Percentiles rank a stretch among this genome's conserved stretches.
These are phyloP conservation scores for Hypocryptadius cinnamomeus DNA, from an alignment of 2,113 vertebrate species.

Conservation along the genomic window DNA sequence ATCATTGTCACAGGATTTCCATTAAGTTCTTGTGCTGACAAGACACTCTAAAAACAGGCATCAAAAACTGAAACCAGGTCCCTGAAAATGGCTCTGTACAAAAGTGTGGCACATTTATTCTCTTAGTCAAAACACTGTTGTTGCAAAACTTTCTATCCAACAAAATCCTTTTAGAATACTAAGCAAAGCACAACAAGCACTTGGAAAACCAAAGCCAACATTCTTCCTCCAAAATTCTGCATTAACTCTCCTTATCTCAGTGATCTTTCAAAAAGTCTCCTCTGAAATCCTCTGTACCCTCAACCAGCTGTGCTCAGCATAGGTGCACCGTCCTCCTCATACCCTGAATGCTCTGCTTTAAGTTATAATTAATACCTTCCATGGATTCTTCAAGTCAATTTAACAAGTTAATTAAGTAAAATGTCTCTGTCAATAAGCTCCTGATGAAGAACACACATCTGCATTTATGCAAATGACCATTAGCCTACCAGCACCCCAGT, in stretches of 20 bases:
- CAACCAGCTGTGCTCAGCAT: not conserved
- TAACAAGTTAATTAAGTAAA: not conserved
- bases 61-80: not conserved
- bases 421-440: not conserved
- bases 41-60: not conserved
- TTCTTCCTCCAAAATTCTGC: not conserved
- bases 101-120: not conserved
- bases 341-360: not conserved
- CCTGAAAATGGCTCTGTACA: not conserved
- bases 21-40: slow-evolving; percentile 31
- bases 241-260: not conserved
- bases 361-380: not conserved
- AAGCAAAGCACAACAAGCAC: not conserved
- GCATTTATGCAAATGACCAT: not conserved
- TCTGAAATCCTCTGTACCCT: not conserved
- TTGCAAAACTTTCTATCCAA: not conserved
- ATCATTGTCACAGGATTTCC: slow-evolving; percentile 5
- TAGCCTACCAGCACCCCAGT: not conserved
- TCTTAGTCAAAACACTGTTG: not conserved
- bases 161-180: not conserved
- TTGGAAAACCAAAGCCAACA: not conserved
- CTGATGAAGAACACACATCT: not conserved
- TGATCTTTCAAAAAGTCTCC: not conserved
- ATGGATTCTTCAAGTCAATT: not conserved
- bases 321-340: not conserved